Evolutionary conservation across 2,797 vertebrate genomes (phyloP).

Genomic region (Rhinophrynus dorsalis): DNA sequence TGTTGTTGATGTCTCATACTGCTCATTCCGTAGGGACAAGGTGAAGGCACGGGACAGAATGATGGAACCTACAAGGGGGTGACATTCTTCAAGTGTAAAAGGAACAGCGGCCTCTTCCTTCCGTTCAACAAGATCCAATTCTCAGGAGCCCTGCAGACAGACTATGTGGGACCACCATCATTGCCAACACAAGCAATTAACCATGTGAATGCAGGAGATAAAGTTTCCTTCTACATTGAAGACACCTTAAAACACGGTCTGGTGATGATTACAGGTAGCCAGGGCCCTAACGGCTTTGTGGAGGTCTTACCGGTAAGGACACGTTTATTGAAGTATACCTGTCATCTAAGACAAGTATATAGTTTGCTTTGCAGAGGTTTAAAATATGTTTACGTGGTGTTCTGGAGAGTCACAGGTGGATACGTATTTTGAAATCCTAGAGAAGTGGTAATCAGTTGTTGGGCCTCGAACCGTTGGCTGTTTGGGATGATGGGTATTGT

Average conservation of each 20-base stretch:
- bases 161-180: background rate
- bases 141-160: fast-evolving
- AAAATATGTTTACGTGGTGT: too few species aligned
- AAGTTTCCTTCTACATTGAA: conserved; percentile 65
- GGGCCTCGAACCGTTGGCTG: too few species aligned
- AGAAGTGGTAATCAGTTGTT: too few species aligned
- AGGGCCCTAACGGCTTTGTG: conserved; percentile 48
- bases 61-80: conserved; percentile 36
- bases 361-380: too few species aligned
- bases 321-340: too few species aligned
- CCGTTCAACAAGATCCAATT: conserved; percentile 68
- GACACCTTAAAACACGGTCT: conserved; percentile 64
- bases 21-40: conserved; percentile 60
- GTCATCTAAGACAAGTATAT: too few species aligned
- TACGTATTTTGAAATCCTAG: too few species aligned
- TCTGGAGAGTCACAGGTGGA: too few species aligned
- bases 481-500: too few species aligned
- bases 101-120: conserved; percentile 68
- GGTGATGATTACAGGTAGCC: conserved; percentile 61
- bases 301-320: conserved; percentile 58
- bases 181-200: background rate
- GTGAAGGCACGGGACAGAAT: conserved; percentile 63
- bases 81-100: conserved; percentile 62
- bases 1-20: background rate
- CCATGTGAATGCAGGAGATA: conserved; percentile 66